phyloP scores from a whole-genome alignment of 2,113 vertebrate species.

The Oryzias melastigma region DNA sequence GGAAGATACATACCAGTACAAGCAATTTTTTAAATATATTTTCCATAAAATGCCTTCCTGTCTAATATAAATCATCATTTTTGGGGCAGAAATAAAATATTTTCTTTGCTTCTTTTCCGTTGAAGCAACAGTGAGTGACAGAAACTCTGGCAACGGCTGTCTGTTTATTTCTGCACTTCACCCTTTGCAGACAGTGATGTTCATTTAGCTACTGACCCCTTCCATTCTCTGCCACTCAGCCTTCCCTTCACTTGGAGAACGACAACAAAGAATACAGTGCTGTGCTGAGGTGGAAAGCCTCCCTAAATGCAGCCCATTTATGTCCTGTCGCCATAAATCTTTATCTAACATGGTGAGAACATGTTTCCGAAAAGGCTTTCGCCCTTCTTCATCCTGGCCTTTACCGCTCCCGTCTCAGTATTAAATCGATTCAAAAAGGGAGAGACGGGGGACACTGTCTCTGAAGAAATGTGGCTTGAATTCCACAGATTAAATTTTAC shows the following conservation, averaged over 20 bases:
- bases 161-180: conserved; percentile 1
- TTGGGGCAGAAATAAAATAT: conserved; percentile 3
- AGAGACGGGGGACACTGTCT: conserved; percentile 17
- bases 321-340: conserved; percentile 17
- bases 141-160: background rate
- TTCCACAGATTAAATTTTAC: conserved; percentile 55
- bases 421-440: conserved; percentile 36
- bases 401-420: conserved; percentile 6
- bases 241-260: conserved; percentile 1
- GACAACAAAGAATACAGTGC: conserved; percentile 1
- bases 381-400: conserved; percentile 5
- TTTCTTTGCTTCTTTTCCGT: background rate
- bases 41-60: background rate
- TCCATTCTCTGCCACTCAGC: conserved; percentile 1
- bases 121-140: background rate
- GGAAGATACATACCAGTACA: conserved; percentile 15
- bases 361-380: conserved; percentile 10
- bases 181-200: conserved; percentile 6
- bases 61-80: background rate
- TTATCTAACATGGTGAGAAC: background rate
- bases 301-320: conserved; percentile 25
- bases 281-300: conserved; percentile 15
- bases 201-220: conserved; percentile 4
- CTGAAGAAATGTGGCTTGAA: conserved; percentile 46
- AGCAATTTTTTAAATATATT: background rate